phyloP scores from a whole-genome alignment of 2,797 vertebrate genomes.

The Siniperca scherzeri region DNA sequence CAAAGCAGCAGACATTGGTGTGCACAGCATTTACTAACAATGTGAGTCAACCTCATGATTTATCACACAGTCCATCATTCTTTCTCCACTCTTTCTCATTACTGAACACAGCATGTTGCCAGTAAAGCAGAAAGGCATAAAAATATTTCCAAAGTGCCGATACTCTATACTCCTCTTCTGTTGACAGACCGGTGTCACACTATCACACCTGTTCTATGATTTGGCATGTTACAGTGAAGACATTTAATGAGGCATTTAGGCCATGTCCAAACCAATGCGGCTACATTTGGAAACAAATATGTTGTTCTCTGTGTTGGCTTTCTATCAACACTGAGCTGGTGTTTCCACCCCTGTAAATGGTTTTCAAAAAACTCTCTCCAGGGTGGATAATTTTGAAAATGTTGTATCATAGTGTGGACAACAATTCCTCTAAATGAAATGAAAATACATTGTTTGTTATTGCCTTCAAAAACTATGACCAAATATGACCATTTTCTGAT shows the following conservation, averaged over 20 bases:
- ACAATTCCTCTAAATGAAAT: not conserved
- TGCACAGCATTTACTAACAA: conserved; percentile 14
- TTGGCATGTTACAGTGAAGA: conserved; percentile 20
- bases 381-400: too few species aligned
- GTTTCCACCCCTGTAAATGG: not conserved
- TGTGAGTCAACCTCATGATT: conserved; percentile 9
- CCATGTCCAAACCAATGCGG: conserved; percentile 14
- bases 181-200: conserved; percentile 10
- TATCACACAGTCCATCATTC: conserved; percentile 1
- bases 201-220: conserved; percentile 2
- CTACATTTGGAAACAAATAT: not conserved
- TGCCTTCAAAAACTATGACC: too few species aligned
- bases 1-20: not conserved
- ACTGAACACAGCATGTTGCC: conserved; percentile 25
- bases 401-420: not conserved
- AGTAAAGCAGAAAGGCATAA: conserved; percentile 35
- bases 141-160: conserved; percentile 29
- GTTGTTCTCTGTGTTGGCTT: not conserved
- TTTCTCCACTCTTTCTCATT: conserved; percentile 44
- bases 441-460: not conserved
- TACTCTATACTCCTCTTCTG: not conserved
- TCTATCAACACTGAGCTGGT: not conserved
- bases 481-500: too few species aligned
- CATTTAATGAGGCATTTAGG: conserved; percentile 28
- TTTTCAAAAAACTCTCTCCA: not conserved